phyloP scores from a whole-genome alignment of 2,888 invertebrate genomes.

The Fragum fragum region DNA sequence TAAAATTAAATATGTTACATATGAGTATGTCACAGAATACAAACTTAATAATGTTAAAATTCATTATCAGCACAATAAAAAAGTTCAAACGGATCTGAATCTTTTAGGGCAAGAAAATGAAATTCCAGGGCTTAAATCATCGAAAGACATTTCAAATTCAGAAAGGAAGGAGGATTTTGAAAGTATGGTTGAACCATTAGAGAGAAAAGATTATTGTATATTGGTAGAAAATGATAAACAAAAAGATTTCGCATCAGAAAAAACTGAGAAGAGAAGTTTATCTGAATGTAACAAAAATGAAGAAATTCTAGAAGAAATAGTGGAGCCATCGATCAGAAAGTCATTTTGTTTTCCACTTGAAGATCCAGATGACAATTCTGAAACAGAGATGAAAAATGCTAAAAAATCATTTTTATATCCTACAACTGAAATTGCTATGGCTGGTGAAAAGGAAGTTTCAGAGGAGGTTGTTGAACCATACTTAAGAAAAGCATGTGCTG shows the following conservation, averaged over 20 bases:
- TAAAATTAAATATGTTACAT: slow-evolving; percentile 63
- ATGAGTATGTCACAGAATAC: slow-evolving; percentile 65
- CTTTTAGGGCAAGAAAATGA: neutral
- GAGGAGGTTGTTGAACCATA: neutral
- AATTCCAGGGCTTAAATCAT: too few relatives aligned
- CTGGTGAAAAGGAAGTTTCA: neutral
- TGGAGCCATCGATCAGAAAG: slow-evolving; percentile 12
- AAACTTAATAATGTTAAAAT: slow-evolving; percentile 64
- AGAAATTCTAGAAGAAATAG: slow-evolving; percentile 2
- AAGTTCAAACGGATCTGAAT: slow-evolving; percentile 56
- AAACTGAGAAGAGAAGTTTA: neutral
- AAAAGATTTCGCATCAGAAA: neutral
- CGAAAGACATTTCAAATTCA: neutral
- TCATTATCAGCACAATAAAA: slow-evolving; percentile 60
- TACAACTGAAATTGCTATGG: neutral
- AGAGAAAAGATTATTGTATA: neutral
- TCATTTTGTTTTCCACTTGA: slow-evolving; percentile 14
- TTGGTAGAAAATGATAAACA: neutral
- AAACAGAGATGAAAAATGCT: neutral
- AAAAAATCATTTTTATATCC: neutral
- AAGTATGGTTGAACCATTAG: neutral
- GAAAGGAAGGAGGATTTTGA: neutral
- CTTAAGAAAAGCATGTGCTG: neutral
- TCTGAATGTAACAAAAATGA: too few relatives aligned
- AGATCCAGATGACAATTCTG: neutral